A percentile compares a stretch with the other conserved stretches of the same genome.
These are phyloP conservation scores for Ceratina japonica DNA, from an alignment of 1,140 invertebrate species.

Conservation along the genomic window DNA sequence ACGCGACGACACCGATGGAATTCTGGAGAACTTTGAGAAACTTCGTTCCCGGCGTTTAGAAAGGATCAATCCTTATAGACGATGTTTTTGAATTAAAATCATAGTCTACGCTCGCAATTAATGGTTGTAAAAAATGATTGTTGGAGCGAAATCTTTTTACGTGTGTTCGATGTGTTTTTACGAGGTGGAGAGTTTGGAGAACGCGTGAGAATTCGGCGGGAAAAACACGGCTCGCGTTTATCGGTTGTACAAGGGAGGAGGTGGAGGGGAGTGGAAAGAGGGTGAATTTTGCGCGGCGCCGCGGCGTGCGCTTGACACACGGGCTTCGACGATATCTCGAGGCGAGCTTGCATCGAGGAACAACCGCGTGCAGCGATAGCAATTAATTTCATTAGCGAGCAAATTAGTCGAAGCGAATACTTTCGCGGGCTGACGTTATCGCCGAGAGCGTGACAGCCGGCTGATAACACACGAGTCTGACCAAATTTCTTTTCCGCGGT, in stretches of 20 bases:
- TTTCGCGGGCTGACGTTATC: neutral
- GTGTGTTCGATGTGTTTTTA: too few relatives aligned
- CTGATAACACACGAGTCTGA: neutral
- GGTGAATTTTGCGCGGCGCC: conserved; percentile 15
- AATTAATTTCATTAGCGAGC: conserved; percentile 57
- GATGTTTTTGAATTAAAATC: neutral
- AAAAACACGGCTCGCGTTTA: neutral
- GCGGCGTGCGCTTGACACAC: conserved; percentile 44
- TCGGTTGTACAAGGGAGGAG: neutral
- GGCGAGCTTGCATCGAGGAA: conserved; percentile 38
- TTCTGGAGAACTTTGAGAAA: neutral
- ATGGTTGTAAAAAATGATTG: too few relatives aligned
- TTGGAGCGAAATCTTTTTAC: too few relatives aligned
- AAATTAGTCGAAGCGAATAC: conserved; percentile 39
- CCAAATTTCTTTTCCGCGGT: neutral
- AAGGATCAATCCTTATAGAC: too few relatives aligned
- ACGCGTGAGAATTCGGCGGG: neutral
- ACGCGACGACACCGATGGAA: neutral
- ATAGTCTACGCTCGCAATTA: too few relatives aligned
- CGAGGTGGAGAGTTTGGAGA: neutral
- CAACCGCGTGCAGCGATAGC: conserved; percentile 30
- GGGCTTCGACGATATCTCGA: conserved; percentile 31
- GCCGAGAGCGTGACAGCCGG: neutral
- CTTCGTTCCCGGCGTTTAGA: neutral
- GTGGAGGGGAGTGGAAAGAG: too few relatives aligned